Percentiles rank a stretch among this genome's conserved stretches.
Conservation (phyloP, 2,113 vertebrate genomes). For the Eptesicus fuscus region DNA sequence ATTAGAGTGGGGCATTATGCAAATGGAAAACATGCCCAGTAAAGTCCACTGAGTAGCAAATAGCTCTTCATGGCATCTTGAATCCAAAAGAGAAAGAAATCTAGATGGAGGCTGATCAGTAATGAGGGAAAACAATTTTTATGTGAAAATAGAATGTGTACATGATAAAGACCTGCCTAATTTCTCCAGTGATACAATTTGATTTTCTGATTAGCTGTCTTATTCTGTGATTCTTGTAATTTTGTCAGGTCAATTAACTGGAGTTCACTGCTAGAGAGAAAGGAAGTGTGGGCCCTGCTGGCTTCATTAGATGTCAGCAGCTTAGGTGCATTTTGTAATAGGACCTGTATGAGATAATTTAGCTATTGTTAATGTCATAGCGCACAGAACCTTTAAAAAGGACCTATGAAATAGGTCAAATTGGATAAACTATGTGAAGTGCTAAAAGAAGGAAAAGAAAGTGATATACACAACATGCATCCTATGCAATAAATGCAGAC, state of each 20-base stretch:
- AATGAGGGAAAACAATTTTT: constrained; percentile 54
- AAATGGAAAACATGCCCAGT: constrained; percentile 73
- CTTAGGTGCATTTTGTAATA: constrained; percentile 73
- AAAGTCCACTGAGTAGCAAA: not conserved
- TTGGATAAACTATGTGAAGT: not conserved
- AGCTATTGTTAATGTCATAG: constrained; percentile 64
- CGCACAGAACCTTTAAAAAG: not conserved
- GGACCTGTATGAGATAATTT: constrained; percentile 73
- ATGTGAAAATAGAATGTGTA: not conserved
- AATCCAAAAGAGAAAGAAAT: constrained; percentile 5
- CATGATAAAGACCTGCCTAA: constrained; percentile 62
- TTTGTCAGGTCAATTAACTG: constrained; percentile 91
- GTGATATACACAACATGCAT: not conserved
- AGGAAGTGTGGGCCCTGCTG: constrained; percentile 61
- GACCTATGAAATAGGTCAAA: constrained; percentile 57
- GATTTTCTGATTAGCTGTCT: constrained; percentile 89
- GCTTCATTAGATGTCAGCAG: constrained; percentile 75
- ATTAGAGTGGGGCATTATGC: constrained; percentile 79
- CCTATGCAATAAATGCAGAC: not conserved
- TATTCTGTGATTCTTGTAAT: constrained; percentile 90
- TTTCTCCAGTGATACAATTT: constrained; percentile 88
- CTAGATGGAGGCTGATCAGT: constrained; percentile 48
- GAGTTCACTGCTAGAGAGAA: constrained; percentile 73
- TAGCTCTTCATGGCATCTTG: not conserved
- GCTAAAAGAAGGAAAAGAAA: constrained; percentile 27